Evolutionary conservation across 2,113 vertebrate species (phyloP).

Genomic region (Archilochus colubris): DNA sequence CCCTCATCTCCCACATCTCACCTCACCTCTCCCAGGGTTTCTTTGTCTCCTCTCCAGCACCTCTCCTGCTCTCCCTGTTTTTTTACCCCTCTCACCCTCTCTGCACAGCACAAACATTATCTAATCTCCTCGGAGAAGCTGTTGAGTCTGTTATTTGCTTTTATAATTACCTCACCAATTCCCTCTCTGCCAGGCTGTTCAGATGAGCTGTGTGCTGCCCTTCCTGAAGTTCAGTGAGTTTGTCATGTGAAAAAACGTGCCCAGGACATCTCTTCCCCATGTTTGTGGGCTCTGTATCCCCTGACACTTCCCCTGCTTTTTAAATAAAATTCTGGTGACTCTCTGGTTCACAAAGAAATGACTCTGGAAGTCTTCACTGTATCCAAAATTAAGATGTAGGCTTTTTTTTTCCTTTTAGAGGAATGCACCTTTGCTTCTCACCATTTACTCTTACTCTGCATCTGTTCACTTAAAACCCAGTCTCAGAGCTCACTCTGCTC

Average conservation of each 20-base stretch:
- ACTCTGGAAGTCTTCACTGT: neutral
- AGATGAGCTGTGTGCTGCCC: neutral
- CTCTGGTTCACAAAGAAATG: rapidly evolving
- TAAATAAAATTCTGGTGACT: neutral
- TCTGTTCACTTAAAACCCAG: neutral
- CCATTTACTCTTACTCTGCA: neutral
- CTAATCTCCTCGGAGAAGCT: neutral
- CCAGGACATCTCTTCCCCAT: neutral
- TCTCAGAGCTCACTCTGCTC: neutral
- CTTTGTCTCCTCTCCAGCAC: neutral
- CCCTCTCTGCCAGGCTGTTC: neutral
- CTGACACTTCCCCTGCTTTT: neutral
- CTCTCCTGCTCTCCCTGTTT: neutral
- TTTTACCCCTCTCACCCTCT: neutral
- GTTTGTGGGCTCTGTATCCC: neutral
- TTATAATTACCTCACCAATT: neutral
- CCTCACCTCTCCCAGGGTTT: neutral
- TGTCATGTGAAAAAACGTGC: neutral
- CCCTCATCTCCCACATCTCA: neutral
- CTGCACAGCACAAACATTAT: neutral
- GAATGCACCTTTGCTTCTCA: rapidly evolving
- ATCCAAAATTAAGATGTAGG: neutral
- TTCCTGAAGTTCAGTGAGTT: neutral
- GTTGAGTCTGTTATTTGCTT: neutral
- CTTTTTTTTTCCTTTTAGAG: neutral